Base-by-base conservation (phyloP, 2,888 invertebrate genomes). In the Hermaeophaga mercurialis region DNA sequence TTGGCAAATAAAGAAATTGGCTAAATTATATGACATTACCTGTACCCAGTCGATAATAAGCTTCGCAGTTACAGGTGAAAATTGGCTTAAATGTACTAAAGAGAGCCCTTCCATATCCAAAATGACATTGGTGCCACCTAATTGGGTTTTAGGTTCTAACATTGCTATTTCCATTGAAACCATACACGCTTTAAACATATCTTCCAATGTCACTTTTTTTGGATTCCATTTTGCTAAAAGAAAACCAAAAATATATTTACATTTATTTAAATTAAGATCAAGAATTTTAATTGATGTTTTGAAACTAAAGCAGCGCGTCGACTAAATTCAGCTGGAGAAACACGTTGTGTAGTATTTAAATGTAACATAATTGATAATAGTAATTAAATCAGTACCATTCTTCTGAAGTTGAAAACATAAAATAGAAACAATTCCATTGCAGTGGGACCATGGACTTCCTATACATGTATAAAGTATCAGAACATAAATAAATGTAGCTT, bases 141-240 rank as follows among this genome's bases (percentile, higher is more conserved):
- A 84, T 79, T 92, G 92, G 0, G 91, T 90, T 65, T 79, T 80
- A 0, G 90, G 89, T 72, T 93, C 92, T n/a, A 82, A 80, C 82
- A 90, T 86, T 0, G 90, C 90, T 0, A 88, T 85, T 73, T 89
- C 86, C 48, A 91, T 76, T 0, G 84, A 81, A 58, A 91, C 73
- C 72, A 90, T 87, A 17, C 88, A 80, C 0, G 86, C 84, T 50
- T 86, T 84, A 71, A 90, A 89, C 50, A 91, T 79, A 62, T 90
- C 87, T 1, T 81, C 78, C 26, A 90, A 66, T 0, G 83, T 77
- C 9, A 89, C 83, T 53, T 84, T 80, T 38, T 88, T 88, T 1
- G 88, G 86, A 64, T 90, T 87, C 92, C 92, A 92, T 73, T 83
- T 86, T 63, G 81, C 86, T 86, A 70, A 2, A 78, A 77, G 52